A percentile compares a stretch with the other conserved stretches of the same genome.
These are phyloP conservation scores for Ceratina australensis DNA, from an alignment of 1,140 invertebrate species.

Conservation along the genomic window DNA sequence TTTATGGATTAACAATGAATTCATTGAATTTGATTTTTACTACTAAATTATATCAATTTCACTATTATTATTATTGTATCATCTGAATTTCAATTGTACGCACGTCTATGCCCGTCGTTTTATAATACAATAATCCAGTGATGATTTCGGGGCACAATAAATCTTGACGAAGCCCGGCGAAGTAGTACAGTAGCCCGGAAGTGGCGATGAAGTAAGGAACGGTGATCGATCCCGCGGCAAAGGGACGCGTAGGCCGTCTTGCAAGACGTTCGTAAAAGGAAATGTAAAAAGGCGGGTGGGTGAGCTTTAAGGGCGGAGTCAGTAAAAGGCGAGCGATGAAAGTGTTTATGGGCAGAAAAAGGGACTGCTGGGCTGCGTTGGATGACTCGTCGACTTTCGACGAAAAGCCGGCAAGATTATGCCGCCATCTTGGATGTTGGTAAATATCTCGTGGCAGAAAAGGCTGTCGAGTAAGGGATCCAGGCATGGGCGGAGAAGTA, in stretches of 20 bases:
- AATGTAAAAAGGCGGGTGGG: neutral
- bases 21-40: too few relatives aligned
- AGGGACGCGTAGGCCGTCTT: neutral
- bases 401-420: constrained; percentile 74
- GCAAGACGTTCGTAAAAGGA: neutral
- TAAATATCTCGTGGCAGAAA: constrained; percentile 77
- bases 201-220: neutral
- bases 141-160: neutral
- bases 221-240: constrained; percentile 2
- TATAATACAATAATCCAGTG: too few relatives aligned
- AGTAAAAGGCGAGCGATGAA: constrained; percentile 61
- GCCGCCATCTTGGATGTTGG: constrained; percentile 78
- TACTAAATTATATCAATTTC: too few relatives aligned
- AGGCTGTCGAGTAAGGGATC: constrained; percentile 56
- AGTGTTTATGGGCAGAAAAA: constrained; percentile 57
- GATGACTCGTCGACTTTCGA: constrained; percentile 71
- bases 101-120: too few relatives aligned
- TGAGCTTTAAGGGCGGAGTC: constrained; percentile 30
- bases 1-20: too few relatives aligned
- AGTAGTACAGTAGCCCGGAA: neutral
- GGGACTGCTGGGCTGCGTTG: constrained; percentile 40
- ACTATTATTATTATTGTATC: too few relatives aligned
- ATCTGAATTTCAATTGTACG: neutral
- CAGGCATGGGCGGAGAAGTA: constrained; percentile 60
- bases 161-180: too few relatives aligned